Conservation (phyloP, 2,113 vertebrate genomes). For the Pipra filicauda region DNA sequence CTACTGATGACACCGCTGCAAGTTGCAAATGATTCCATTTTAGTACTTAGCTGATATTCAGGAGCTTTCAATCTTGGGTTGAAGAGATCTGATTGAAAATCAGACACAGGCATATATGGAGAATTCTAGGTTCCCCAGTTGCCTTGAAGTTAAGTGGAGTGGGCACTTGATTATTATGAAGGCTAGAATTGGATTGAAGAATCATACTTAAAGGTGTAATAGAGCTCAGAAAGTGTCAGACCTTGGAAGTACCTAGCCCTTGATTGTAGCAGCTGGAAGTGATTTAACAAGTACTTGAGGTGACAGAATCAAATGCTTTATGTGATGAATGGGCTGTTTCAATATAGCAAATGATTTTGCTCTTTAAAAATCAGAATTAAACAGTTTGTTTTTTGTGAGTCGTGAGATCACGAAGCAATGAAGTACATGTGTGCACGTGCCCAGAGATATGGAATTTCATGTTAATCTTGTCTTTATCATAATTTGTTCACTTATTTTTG, state of each 20-base stretch:
- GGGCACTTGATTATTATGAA: conserved; percentile 84
- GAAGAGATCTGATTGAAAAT: conserved; percentile 82
- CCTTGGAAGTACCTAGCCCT: conserved; percentile 79
- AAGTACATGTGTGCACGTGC: neutral
- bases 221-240: conserved; percentile 78
- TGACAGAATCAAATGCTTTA: conserved; percentile 80
- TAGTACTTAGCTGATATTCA: conserved; percentile 66
- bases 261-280: conserved; percentile 84
- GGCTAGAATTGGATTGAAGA: conserved; percentile 80
- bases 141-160: conserved; percentile 79
- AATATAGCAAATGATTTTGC: conserved; percentile 79
- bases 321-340: conserved; percentile 81
- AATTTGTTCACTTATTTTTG: neutral
- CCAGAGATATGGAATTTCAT: neutral
- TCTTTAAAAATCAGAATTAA: conserved; percentile 81
- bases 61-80: conserved; percentile 63
- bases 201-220: conserved; percentile 78
- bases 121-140: conserved; percentile 71
- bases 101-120: conserved; percentile 64
- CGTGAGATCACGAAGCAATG: conserved; percentile 18
- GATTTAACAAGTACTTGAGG: conserved; percentile 83
- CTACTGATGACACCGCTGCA: neutral
- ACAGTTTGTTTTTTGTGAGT: conserved; percentile 62
- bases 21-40: conserved; percentile 45
- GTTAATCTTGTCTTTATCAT: neutral